Evolutionary conservation across 64 coral and sea anemone genomes (phyloP).

Genomic region (Montipora sp.): DNA sequence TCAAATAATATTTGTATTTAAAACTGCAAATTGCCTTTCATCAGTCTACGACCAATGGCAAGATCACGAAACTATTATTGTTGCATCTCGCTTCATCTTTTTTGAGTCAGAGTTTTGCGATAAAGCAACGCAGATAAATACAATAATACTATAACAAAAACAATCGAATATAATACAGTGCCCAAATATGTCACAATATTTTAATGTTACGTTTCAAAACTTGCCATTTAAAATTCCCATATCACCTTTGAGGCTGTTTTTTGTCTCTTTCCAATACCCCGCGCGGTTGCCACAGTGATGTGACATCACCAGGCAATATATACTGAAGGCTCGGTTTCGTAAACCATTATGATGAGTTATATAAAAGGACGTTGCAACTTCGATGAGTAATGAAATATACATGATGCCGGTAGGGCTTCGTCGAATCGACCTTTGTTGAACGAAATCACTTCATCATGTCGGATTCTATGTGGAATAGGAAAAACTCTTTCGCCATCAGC

Average conservation of each 20-base stretch:
- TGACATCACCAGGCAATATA: constrained; percentile 33
- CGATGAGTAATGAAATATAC: constrained; percentile 65
- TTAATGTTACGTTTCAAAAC: not conserved
- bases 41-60: not conserved
- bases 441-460: constrained; percentile 57
- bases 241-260: not conserved
- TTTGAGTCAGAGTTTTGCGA: not conserved
- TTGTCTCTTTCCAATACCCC: not conserved
- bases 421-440: constrained; percentile 52
- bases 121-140: not conserved
- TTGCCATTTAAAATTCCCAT: not conserved
- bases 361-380: constrained; percentile 34
- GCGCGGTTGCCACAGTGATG: not conserved
- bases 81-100: no score
- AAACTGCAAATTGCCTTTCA: not conserved
- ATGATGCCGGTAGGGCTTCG: constrained; percentile 67
- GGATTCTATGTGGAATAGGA: constrained; percentile 73
- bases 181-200: constrained; percentile 4
- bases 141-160: not conserved
- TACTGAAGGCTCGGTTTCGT: constrained; percentile 31
- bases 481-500: constrained; percentile 61
- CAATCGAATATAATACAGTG: not conserved
- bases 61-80: not conserved
- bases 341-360: constrained; percentile 37
- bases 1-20: not conserved